Evolutionary conservation across 2,797 vertebrate species (phyloP).

Genomic region (Pristis pectinata): DNA sequence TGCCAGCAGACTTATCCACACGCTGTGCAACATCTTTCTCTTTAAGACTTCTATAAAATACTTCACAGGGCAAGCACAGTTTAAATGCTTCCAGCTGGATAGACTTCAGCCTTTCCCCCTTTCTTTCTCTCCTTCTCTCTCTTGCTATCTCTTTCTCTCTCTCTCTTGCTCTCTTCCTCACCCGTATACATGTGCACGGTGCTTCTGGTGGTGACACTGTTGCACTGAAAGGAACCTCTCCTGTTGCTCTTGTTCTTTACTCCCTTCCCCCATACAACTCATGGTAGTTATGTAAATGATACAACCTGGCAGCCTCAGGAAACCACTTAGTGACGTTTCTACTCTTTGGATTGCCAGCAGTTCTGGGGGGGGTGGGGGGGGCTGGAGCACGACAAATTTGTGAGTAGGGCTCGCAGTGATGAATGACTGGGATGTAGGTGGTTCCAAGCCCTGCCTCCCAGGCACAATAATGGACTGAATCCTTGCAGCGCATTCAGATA

Average conservation of each 20-base stretch:
- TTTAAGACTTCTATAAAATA: constrained; percentile 41
- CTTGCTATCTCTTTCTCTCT: background rate
- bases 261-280: constrained; percentile 12
- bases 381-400: constrained; percentile 50
- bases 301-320: constrained; percentile 35
- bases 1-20: constrained; percentile 51
- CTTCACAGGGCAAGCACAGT: background rate
- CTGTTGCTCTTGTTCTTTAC: constrained; percentile 19
- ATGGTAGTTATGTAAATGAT: constrained; percentile 47
- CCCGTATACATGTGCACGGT: constrained; percentile 43
- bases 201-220: constrained; percentile 42
- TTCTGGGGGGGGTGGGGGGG: background rate
- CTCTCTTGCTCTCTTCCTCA: constrained; percentile 40
- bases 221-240: constrained; percentile 15
- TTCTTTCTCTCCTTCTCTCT: constrained; percentile 39
- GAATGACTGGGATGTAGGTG: constrained; percentile 56
- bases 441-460: constrained; percentile 46
- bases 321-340: constrained; percentile 2
- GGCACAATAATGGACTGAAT: constrained; percentile 45
- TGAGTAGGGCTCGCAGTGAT: constrained; percentile 56
- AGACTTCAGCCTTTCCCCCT: constrained; percentile 21
- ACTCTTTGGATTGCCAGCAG: constrained; percentile 1
- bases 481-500: background rate
- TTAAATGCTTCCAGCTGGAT: background rate
- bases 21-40: constrained; percentile 59